Conservation (phyloP, 53 echinoderm and acorn worm genomes). For the Paracentrotus lividus region DNA sequence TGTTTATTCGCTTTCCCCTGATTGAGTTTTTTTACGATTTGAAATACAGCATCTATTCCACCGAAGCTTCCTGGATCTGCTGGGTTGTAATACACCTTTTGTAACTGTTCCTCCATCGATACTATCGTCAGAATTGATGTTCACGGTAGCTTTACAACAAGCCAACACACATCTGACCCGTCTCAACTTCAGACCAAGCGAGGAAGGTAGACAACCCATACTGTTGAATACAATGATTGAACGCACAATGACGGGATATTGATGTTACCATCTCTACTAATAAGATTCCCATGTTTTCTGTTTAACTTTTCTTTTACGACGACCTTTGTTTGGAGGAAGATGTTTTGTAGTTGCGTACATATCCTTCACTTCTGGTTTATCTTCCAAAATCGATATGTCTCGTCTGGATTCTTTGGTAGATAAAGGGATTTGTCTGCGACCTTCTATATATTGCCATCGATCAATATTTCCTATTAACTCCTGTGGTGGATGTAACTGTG, state of each 20-base stretch:
- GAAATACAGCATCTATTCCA: slow-evolving; percentile 65
- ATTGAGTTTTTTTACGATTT: slow-evolving; percentile 30
- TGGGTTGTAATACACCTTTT: slow-evolving; percentile 79
- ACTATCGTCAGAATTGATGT: slow-evolving; percentile 5
- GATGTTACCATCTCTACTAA: background rate
- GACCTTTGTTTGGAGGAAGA: background rate
- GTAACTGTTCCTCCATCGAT: slow-evolving; percentile 70
- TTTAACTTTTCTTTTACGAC: background rate
- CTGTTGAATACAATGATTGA: slow-evolving; percentile 48
- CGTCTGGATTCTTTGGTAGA: background rate
- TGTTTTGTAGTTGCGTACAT: background rate
- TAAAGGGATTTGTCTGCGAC: background rate
- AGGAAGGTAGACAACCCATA: slow-evolving; percentile 75
- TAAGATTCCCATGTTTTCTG: background rate
- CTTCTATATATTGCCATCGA: slow-evolving; percentile 51
- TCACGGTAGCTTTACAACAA: slow-evolving; percentile 74
- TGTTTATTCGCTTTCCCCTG: background rate
- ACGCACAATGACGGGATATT: background rate
- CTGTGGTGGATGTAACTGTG: slow-evolving; percentile 59
- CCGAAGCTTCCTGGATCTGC: slow-evolving; percentile 73
- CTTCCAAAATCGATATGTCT: background rate
- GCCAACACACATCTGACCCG: slow-evolving; percentile 68
- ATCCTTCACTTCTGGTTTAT: too few relatives aligned
- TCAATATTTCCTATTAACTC: slow-evolving; percentile 77
- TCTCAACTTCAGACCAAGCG: slow-evolving; percentile 17